Base-by-base conservation (phyloP, 2,888 invertebrate genomes). In the Apodemia mormo region DNA sequence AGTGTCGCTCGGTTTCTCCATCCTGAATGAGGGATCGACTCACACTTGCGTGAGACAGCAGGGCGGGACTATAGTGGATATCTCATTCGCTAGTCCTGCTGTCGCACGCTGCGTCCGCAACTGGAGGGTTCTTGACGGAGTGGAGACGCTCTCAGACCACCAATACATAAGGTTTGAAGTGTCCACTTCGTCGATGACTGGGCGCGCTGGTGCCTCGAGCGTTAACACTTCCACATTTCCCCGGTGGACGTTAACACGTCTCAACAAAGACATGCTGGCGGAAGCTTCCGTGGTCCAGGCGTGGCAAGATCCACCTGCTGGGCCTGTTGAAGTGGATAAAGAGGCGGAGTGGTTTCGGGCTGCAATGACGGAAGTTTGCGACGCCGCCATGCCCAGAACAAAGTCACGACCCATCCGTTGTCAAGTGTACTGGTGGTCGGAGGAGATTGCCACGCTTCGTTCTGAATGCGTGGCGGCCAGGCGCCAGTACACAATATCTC, bases 31-130 rank as follows among this genome's bases (percentile, higher is more conserved):
- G 33, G 33, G 33, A 5, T 33, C 33, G 3, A 33, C 33, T 0
- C 5, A 33, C 33, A 33, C 33, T 0, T 79, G 76, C n/a, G 74
- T 77, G 43, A 73, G 76, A 7, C 70, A 64, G 14, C 65, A 69
- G 29, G 78, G 78, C 2, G 74, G 72, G 0, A 77, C 77, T 0
- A 75, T 76, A 7, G 76, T 77, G 33, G 75, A 76, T 58, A 1
- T 76, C 4, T 56, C 76, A 7, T 72, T 75, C 37, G 73, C 75
- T 0, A 67, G 45, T 33, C 68, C 73, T 29, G 43, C 61, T 6
- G 3, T 70, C 2, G 75, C 75, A 9, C 40, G 69, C 40, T 68
- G 67, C 5, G 69, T 74, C 1, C 64, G 8, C 33, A 67, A 29
- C 56, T 76, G 75, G 52, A 6, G 52, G 6, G 52, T 52, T 6